Base-by-base conservation (phyloP, 2,797 vertebrate species). In the Nothura maculosa region DNA sequence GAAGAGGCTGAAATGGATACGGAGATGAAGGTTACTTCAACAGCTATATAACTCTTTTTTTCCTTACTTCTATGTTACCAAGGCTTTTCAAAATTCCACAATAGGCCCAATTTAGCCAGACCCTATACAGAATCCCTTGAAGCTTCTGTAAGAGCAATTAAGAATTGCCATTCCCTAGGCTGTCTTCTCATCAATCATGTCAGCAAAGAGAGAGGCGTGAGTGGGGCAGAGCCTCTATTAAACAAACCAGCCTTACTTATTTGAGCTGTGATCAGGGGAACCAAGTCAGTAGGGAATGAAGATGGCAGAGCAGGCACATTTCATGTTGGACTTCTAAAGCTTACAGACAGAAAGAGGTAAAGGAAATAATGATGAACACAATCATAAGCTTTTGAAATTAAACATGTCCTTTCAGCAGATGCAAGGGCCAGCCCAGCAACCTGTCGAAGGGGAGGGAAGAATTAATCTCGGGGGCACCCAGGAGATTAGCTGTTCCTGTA, bases 121-220 rank as follows among this genome's bases (percentile, higher is more conserved):
- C 62, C 80, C 67, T 90, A 61, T 36, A 52, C 48, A 0, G 2
- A 89, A 60, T 67, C 87, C 89, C 85, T 81, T 66, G 61, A 77
- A 84, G 91, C 2, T 0, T 83, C 78, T 77, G 62, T 66, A 75
- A 94, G 70, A 95, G 93, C 89, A 95, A 96, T 95, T 96, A 96
- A 95, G 92, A 52, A 92, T 38, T 52, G 24, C 78, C 82, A 94
- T 93, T 97, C 95, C 94, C 95, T 57, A 63, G 89, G 92, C 94
- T 83, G 76, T 81, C 92, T 89, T 89, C 89, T 91, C 87, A 92
- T 92, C 94, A 94, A 92, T 96, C 96, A 96, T 93, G 89, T 82
- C 0, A 1, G 81, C 77, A 90, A 95, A 95, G 83, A 94, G 90
- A 83, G 84, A 91, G 89, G 94, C 34, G 68, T 94, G 94, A 69